Evolutionary conservation across 2,113 vertebrate genomes (phyloP), one percentile per base, ranked within the genome.

Genomic region (Lepisosteus osseus): DNA sequence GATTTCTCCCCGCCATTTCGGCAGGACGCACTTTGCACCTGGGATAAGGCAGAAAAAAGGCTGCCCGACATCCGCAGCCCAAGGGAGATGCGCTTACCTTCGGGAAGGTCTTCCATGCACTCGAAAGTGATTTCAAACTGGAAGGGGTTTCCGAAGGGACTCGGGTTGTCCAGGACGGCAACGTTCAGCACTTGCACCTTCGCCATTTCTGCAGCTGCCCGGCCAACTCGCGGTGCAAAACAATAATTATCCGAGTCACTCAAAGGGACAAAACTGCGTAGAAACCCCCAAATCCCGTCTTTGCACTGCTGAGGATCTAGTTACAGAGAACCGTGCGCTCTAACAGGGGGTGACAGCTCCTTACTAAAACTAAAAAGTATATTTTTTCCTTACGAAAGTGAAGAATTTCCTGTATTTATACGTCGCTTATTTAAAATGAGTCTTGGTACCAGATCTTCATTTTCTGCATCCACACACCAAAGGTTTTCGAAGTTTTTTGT

Each of bases 41-140:
- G 13, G 3, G 14, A 61, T 6, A 14, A 61, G 59, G 17, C 6
- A 6, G 3, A 6, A 14, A 41, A 29, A 29, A 29, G 17, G 8
- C 1, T 29, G 29, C 29, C 29, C 29, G 29, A 29, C 29, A 29
- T 29, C 29, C 29, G 29, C 29, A 29, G 29, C 29, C 29, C 29
- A 29, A 29, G 29, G 29, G 29, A 29, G 29, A 29, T 29, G 1
- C 6, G 73, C 93, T 84, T 72, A 96, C 95, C 95, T 80, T 96
- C 94, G 0, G 91, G 89, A 54, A 97, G 84, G 76, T 94, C 93
- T 77, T 97, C 95, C 88, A 81, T 95, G 84, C 95, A 97, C 74
- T 97, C 95, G 84, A 97, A 97, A 11, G 94, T 96, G 76, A 96
- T 93, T 85, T 97, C 95, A 79, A 97, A 97, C 80, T 95, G 95